Conservation (phyloP, 2,113 vertebrate genomes). For the Oxygymnocypris stewartii region DNA sequence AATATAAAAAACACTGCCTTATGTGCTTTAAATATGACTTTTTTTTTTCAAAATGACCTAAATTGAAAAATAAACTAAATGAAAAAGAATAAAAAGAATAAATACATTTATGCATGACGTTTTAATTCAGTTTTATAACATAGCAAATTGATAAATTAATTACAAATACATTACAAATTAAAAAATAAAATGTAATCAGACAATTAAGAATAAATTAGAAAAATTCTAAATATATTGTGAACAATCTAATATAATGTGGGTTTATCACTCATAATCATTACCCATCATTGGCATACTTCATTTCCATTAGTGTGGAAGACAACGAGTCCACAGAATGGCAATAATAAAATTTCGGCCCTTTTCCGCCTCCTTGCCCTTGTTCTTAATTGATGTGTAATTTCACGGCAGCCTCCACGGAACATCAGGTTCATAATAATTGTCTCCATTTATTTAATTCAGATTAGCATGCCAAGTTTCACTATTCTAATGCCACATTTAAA, state of each 20-base stretch:
- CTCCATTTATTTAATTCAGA: conserved; percentile 17
- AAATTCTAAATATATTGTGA: background rate
- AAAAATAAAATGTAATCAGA: background rate
- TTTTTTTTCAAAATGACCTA: background rate
- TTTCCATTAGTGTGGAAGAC: conserved; percentile 7
- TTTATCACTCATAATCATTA: background rate
- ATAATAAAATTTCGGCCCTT: conserved; percentile 19
- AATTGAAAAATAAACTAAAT: background rate
- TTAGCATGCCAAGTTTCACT: background rate
- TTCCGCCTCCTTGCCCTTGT: background rate
- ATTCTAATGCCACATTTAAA: background rate
- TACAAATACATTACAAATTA: background rate
- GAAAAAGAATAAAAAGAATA: background rate
- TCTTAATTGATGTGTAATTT: conserved; percentile 28
- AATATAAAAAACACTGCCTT: background rate
- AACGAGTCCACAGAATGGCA: conserved; percentile 21
- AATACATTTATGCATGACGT: background rate
- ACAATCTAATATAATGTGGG: background rate
- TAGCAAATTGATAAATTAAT: background rate
- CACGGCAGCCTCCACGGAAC: background rate
- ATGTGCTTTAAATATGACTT: background rate
- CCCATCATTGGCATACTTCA: background rate
- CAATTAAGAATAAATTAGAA: background rate
- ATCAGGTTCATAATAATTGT: conserved; percentile 3
- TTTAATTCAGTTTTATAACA: background rate